Base-by-base conservation (phyloP, 2,888 invertebrate genomes). In the Epicampocera succincta region DNA sequence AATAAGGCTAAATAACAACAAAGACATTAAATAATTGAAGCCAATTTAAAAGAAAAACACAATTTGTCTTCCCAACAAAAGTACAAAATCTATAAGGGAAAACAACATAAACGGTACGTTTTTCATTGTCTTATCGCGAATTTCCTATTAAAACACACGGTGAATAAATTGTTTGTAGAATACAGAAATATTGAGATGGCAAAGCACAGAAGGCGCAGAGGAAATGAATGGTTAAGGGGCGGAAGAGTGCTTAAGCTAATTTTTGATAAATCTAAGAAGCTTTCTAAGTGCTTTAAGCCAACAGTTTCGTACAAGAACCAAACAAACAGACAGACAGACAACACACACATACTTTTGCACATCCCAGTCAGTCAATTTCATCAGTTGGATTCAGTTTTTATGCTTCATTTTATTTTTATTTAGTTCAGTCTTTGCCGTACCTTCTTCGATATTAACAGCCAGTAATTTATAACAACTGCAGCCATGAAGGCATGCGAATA, bases 401-500 rank as follows among this genome's bases (percentile, higher is more conserved):
- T 66, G 46, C 17, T 48, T 60, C 15, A 75, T 42, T 60, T 52
- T 68, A 46, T 61, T 61, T 25, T 52, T 68, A 46, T 61, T 61
- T 25, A 52, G 65, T 58, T 65, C n/a, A 29, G 72, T 63, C 33
- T 50, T 48, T n/a, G n/a, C 17, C 42, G 74, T 75, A 75, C 42
- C 78, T 72, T 78, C 68, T 80, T 73, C 60, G 65, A 80, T 84
- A 78, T 84, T 80, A 83, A 84, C 83, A 73, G 76, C 63, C 68
- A 65, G 75, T 75, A 84, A 84, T 84, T 84, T 84, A 84, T 84
- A 72, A 77, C 77, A 80, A 74, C 77, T 72, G 80, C 71, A 77
- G 73, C 65, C 65, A 66, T 65, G 75, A 68, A 66, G 52, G 50
- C 61, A 75, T 71, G 60, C 56, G 60, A 68, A 73, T 72, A 68